Conservation (phyloP, 2,888 invertebrate genomes). For the Torymus auratus region DNA sequence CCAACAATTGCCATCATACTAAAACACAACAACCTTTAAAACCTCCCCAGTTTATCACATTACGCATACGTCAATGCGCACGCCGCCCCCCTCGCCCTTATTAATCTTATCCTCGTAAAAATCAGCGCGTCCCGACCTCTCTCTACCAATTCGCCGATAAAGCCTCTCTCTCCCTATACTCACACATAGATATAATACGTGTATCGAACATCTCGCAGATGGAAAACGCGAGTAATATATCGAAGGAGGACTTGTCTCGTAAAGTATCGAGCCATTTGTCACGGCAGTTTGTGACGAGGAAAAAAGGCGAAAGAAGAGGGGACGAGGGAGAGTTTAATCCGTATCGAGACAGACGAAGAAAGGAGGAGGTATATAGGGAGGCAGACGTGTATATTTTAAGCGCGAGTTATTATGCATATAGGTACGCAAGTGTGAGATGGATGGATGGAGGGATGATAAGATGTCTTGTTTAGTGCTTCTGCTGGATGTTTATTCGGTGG, state of each 20-base stretch:
- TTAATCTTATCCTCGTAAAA: slow-evolving; percentile 27
- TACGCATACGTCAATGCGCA: background rate
- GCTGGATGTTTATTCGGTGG: no score
- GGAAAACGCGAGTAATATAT: slow-evolving; percentile 28
- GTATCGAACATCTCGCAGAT: slow-evolving; percentile 43
- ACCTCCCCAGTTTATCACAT: background rate
- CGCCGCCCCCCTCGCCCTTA: background rate
- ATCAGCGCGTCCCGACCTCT: background rate
- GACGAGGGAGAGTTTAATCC: slow-evolving; percentile 44
- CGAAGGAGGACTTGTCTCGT: slow-evolving; percentile 56
- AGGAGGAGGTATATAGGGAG: slow-evolving; percentile 11
- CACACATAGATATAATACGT: no score
- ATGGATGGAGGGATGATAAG: background rate
- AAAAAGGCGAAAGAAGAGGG: slow-evolving; percentile 25
- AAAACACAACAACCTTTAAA: no score
- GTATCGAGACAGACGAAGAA: slow-evolving; percentile 45
- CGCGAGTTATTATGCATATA: slow-evolving; percentile 48
- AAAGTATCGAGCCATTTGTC: slow-evolving; percentile 58
- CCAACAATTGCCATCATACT: no score
- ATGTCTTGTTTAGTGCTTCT: no score
- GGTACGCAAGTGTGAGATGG: background rate
- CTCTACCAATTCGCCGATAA: slow-evolving; percentile 22
- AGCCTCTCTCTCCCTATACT: background rate
- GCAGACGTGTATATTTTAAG: slow-evolving; percentile 35
- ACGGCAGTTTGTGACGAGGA: slow-evolving; percentile 52